Base-by-base conservation (phyloP, 1,140 invertebrate species). In the Agrilus planipennis region DNA sequence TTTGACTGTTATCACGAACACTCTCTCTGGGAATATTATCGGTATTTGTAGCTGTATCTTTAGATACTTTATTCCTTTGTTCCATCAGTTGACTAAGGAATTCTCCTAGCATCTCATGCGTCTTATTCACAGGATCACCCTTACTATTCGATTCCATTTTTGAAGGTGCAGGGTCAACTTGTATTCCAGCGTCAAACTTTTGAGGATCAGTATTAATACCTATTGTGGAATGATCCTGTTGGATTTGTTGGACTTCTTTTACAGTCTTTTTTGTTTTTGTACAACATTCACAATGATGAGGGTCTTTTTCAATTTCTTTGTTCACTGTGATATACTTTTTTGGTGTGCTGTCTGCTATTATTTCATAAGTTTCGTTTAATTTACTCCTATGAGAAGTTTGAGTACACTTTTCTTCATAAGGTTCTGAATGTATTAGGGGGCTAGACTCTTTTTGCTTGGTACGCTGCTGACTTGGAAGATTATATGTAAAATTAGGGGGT, bases 31-130 rank as follows among this genome's bases (percentile, higher is more conserved):
- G 36, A 11, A 30, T 34, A 14, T 34, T 12, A n/a, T 36, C 44
- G 10, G 39, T 41, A 25, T 41, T 45, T 28, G 39, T 45, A 11
- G 39, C 32, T 32, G 34, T 45, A 14, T 45, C 44, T 9, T 41
- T 39, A 27, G 23, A 37, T n/a, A 20, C 31, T 44, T 45, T 7
- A 7, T 27, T 7, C 30, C 22, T 34, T 29, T 43, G 20, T 44
- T 44, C 44, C 16, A 53, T 28, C 34, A 54, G 34, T 28, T 53
- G 45, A 34, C 45, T 49, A 9, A 53, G 27, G 34, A 54, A 47
- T 5, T 34, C 17, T 29, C 39, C 41, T 15, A 53, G 34, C 35
- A 47, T 39, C 10, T 50, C 45, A 10, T 44, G 39, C 11, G 27
- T 28, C 10, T 10, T 28, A 11, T 22, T 23, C 2, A 19, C 12